Conservation (phyloP, 1,140 invertebrate species). For the Euborellia annulipes region DNA sequence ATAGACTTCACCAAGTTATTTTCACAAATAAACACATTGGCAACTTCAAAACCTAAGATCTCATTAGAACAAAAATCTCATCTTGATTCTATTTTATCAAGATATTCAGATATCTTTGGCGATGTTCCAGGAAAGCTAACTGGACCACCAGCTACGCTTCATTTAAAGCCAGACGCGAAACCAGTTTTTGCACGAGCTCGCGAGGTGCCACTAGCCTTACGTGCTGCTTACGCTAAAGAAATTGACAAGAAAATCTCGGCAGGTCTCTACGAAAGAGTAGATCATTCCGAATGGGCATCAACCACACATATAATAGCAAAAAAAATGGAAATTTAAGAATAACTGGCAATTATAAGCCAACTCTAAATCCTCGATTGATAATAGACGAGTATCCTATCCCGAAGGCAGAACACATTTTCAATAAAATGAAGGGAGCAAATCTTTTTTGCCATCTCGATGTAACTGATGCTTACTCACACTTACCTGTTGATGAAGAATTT, state of each 20-base stretch:
- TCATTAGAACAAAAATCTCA: no score
- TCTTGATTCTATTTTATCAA: no score
- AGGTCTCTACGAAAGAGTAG: slow-evolving; percentile 14
- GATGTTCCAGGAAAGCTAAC: slow-evolving; percentile 6
- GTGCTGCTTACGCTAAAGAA: slow-evolving; percentile 13
- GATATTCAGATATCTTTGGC: slow-evolving; percentile 7
- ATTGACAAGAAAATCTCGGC: slow-evolving; percentile 13
- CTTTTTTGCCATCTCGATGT: slow-evolving; percentile 14
- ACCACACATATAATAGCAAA: slow-evolving; percentile 17
- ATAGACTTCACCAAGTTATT: no score
- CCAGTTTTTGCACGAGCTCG: slow-evolving; percentile 11
- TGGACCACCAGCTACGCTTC: slow-evolving; percentile 7
- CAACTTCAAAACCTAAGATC: no score
- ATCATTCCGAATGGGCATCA: slow-evolving; percentile 14
- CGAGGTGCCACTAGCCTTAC: slow-evolving; percentile 13
- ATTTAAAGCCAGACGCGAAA: slow-evolving; percentile 6
- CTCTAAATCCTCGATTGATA: neutral
- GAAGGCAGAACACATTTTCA: no score
- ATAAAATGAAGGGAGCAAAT: slow-evolving; percentile 14
- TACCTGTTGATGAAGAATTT: slow-evolving; percentile 13
- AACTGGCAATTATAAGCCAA: slow-evolving; percentile 7
- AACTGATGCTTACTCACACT: slow-evolving; percentile 14
- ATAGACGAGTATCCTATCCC: no score
- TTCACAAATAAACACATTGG: no score
- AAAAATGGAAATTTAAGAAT: no score